These are phyloP conservation scores for Xanthia togata DNA, from an alignment of 2,888 invertebrate genomes.

Conservation along the genomic window DNA sequence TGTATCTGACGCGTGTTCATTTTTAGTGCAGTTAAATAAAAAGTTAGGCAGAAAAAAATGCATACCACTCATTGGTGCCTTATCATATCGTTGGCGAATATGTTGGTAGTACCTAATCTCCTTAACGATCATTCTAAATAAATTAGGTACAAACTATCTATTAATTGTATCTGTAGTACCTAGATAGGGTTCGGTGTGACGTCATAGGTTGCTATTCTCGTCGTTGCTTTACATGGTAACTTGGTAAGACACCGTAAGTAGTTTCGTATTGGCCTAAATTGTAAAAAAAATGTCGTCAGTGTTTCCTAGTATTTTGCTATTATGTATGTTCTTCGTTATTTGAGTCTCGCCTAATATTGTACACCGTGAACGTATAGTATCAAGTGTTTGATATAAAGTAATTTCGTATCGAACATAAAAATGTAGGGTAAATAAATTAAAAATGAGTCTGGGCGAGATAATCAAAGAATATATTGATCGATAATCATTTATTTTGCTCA, in stretches of 20 bases:
- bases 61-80: constrained; percentile 57
- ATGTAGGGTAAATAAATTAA: constrained; percentile 7
- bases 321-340: constrained; percentile 32
- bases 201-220: constrained; percentile 54
- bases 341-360: constrained; percentile 21
- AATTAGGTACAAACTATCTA: constrained; percentile 54
- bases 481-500: constrained; percentile 52
- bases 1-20: neutral
- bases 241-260: constrained; percentile 73
- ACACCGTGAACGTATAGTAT: neutral
- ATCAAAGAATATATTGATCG: constrained; percentile 17
- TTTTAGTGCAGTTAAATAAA: constrained; percentile 12
- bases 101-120: constrained; percentile 46
- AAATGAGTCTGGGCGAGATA: constrained; percentile 11
- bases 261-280: constrained; percentile 81
- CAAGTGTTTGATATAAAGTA: neutral
- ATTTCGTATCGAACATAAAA: neutral
- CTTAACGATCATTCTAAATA: constrained; percentile 45
- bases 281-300: constrained; percentile 57
- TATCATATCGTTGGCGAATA: constrained; percentile 55
- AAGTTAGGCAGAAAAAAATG: constrained; percentile 22
- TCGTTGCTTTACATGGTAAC: constrained; percentile 64
- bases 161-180: constrained; percentile 52
- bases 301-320: constrained; percentile 42
- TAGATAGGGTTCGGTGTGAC: constrained; percentile 49